A percentile compares a stretch with the other conserved stretches of the same genome.
Evolutionary conservation across 2,888 invertebrate genomes (phyloP).

Genomic region (Xestia sexstrigata): DNA sequence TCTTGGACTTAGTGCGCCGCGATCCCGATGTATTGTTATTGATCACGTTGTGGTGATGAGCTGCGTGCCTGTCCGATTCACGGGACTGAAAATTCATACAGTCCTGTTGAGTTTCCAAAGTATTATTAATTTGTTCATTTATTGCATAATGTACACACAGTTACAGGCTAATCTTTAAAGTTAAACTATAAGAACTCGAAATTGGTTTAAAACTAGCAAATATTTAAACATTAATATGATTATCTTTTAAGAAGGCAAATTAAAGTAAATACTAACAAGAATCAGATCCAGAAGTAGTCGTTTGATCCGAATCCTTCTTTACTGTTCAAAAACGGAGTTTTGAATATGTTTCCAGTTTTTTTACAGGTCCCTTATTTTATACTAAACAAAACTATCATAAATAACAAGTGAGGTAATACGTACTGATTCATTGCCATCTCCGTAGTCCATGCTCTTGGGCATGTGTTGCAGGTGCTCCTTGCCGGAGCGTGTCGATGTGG

Average conservation of each 20-base stretch:
- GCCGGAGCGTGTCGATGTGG: slow-evolving; percentile 90
- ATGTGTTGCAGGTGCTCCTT: slow-evolving; percentile 90
- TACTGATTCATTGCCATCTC: slow-evolving; percentile 92
- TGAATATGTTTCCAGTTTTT: neutral
- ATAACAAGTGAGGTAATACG: slow-evolving; percentile 47
- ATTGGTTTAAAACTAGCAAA: no score
- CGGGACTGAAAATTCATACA: slow-evolving; percentile 86
- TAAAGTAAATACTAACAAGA: neutral
- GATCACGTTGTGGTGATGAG: slow-evolving; percentile 93
- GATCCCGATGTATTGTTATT: slow-evolving; percentile 93
- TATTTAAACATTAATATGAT: slow-evolving; percentile 2
- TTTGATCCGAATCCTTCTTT: neutral
- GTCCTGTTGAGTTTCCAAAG: slow-evolving; percentile 55
- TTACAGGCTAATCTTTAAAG: neutral
- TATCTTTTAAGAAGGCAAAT: neutral
- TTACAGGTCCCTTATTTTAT: no score
- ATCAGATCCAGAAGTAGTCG: neutral
- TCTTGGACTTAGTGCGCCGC: slow-evolving; percentile 95
- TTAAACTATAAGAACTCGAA: no score
- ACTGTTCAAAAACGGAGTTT: neutral
- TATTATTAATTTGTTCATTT: slow-evolving; percentile 7
- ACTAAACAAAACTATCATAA: neutral
- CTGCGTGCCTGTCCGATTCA: slow-evolving; percentile 92
- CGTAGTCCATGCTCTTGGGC: slow-evolving; percentile 92
- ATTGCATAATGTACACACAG: no score